These are phyloP conservation scores for Drosophila birchii DNA, from an alignment of 2,888 invertebrate genomes.

Conservation along the genomic window DNA sequence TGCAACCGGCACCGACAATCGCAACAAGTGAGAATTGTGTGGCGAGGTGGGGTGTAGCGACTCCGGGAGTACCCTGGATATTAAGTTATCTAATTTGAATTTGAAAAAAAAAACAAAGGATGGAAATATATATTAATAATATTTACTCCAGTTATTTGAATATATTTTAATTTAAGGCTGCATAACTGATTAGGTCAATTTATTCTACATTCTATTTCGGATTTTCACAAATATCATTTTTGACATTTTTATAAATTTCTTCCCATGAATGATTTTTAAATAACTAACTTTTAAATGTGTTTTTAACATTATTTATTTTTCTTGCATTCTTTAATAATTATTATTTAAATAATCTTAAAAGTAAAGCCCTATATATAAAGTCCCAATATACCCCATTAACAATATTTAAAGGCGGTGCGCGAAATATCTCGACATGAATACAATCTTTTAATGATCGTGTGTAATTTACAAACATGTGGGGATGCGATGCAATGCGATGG, in stretches of 20 bases:
- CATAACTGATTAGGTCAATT: too few relatives aligned
- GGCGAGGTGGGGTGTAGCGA: fast-evolving
- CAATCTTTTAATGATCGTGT: conserved; percentile 83
- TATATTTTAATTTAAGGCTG: too few relatives aligned
- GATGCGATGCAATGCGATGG: conserved; percentile 48
- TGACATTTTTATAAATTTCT: too few relatives aligned
- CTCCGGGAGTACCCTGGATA: conserved; percentile 9
- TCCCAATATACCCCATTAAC: neutral
- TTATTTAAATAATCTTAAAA: neutral
- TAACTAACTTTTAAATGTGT: too few relatives aligned
- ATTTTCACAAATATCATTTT: too few relatives aligned
- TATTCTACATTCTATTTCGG: too few relatives aligned
- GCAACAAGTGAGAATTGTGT: conserved; percentile 42
- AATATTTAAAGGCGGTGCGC: conserved; percentile 30
- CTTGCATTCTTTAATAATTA: neutral
- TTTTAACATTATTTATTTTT: neutral
- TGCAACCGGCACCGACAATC: conserved; percentile 59
- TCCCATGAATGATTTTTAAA: too few relatives aligned
- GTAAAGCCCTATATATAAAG: too few relatives aligned
- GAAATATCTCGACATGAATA: conserved; percentile 79
- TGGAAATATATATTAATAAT: neutral
- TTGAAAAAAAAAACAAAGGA: too few relatives aligned
- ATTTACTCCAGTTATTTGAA: too few relatives aligned
- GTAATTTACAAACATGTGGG: conserved; percentile 80
- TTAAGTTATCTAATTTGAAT: neutral